These are phyloP conservation scores for Morpho achilles DNA, from an alignment of 2,888 invertebrate genomes.

Conservation along the genomic window DNA sequence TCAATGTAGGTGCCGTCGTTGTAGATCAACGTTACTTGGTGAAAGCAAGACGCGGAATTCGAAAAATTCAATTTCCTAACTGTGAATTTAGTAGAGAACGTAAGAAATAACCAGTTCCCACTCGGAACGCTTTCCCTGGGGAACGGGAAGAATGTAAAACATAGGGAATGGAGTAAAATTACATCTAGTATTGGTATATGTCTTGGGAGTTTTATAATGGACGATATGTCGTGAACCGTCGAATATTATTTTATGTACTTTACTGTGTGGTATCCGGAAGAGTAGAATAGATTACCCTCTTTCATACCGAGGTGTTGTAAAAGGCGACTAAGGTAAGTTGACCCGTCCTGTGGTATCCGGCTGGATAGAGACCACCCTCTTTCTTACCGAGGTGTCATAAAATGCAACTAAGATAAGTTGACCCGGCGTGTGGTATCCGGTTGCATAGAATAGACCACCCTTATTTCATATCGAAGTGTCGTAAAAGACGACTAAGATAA, in stretches of 20 bases:
- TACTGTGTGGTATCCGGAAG: too few relatives aligned
- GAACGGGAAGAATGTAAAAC: slow-evolving; percentile 57
- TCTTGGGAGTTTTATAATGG: slow-evolving; percentile 32
- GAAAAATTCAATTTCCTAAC: slow-evolving; percentile 74
- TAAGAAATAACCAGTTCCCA: slow-evolving; percentile 61
- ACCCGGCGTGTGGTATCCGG: too few relatives aligned
- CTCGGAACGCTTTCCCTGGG: slow-evolving; percentile 48
- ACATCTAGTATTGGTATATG: slow-evolving; percentile 42
- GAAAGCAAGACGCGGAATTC: slow-evolving; percentile 55
- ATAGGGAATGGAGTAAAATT: slow-evolving; percentile 52
- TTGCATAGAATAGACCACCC: too few relatives aligned
- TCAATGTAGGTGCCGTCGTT: slow-evolving; percentile 25
- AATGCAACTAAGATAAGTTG: too few relatives aligned
- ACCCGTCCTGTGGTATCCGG: too few relatives aligned
- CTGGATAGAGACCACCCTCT: too few relatives aligned
- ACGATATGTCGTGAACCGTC: slow-evolving; percentile 19
- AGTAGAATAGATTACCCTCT: too few relatives aligned
- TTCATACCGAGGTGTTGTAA: too few relatives aligned
- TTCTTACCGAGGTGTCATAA: too few relatives aligned
- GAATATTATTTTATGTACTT: not conserved
- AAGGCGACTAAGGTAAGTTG: too few relatives aligned
- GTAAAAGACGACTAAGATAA: too few relatives aligned
- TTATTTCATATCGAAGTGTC: too few relatives aligned
- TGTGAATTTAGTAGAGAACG: slow-evolving; percentile 67
- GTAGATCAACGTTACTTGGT: slow-evolving; percentile 41